phyloP scores from a whole-genome alignment of 2,797 vertebrate species.

The Galagoides demidoff region DNA sequence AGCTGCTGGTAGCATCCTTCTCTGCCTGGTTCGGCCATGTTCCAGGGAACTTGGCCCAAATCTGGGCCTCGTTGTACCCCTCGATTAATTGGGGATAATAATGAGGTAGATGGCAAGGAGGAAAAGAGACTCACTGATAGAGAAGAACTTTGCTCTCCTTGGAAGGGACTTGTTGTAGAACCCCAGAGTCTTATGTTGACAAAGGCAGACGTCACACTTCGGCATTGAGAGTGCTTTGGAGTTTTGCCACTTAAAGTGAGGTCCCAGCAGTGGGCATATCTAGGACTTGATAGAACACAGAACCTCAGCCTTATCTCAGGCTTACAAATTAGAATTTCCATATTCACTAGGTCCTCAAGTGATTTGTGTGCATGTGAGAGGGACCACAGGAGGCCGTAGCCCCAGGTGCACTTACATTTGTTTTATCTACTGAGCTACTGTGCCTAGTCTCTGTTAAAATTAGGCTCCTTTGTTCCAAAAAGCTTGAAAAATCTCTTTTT shows the following conservation, averaged over 20 bases:
- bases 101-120: neutral
- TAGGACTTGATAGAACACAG: neutral
- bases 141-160: neutral
- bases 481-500: neutral
- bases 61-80: neutral
- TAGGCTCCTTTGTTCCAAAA: neutral
- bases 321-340: neutral
- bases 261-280: neutral
- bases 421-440: neutral
- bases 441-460: neutral
- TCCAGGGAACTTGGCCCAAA: neutral
- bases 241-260: neutral
- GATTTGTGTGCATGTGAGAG: neutral
- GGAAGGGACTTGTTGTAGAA: neutral
- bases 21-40: neutral
- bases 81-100: neutral
- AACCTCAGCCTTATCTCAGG: neutral
- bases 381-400: neutral
- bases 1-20: neutral
- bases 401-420: neutral
- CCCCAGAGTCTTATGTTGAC: neutral
- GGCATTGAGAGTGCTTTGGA: neutral
- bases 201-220: neutral
- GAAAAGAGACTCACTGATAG: neutral
- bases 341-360: neutral